A percentile compares a stretch with the other conserved stretches of the same genome.
These are phyloP conservation scores for Trogon melanurus DNA, from an alignment of 2,113 vertebrate species.

Conservation along the genomic window DNA sequence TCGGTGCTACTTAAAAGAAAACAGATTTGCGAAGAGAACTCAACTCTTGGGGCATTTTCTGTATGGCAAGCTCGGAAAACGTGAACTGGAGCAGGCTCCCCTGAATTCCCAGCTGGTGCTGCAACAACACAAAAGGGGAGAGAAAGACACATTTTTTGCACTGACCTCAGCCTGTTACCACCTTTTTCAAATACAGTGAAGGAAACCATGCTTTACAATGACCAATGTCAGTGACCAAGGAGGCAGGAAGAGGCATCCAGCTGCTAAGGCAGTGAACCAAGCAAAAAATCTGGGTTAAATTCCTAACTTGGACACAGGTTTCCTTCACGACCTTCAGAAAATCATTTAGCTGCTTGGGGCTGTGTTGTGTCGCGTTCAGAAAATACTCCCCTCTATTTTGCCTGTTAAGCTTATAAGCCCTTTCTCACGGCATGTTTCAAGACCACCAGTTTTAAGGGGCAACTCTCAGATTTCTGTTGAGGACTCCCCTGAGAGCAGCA, in stretches of 20 bases:
- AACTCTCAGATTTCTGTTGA: slow-evolving; percentile 26
- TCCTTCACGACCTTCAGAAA: slow-evolving; percentile 1
- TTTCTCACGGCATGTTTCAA: background rate
- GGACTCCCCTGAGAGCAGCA: background rate
- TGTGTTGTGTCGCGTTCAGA: background rate
- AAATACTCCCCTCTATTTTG: background rate
- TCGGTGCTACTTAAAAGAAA: background rate
- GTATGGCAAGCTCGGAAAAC: background rate
- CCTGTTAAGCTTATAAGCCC: background rate
- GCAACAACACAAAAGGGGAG: background rate
- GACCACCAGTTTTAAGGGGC: background rate
- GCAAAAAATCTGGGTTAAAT: background rate
- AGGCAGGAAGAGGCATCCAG: background rate
- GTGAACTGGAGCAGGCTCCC: background rate
- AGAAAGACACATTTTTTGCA: background rate
- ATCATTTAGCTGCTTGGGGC: background rate
- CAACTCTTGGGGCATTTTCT: background rate
- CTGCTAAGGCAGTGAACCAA: slow-evolving; percentile 12
- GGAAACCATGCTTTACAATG: background rate
- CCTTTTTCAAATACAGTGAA: background rate
- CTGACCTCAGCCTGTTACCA: background rate
- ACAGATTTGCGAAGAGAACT: background rate
- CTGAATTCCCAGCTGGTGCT: background rate
- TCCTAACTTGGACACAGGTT: background rate
- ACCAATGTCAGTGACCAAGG: background rate